Evolutionary conservation across 1,140 invertebrate species (phyloP).

Genomic region (Drosophila guanche): DNA sequence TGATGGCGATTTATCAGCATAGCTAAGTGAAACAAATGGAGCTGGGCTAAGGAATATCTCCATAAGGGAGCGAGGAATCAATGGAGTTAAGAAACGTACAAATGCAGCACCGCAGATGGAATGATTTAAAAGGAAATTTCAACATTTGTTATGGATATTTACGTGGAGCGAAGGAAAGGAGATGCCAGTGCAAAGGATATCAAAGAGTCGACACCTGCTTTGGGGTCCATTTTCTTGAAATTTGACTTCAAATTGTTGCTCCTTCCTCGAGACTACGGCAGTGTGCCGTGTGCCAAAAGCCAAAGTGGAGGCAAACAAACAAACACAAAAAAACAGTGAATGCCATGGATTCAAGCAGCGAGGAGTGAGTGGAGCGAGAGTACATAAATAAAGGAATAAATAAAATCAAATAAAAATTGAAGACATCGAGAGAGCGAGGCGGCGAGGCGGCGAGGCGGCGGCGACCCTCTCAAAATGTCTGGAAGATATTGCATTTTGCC

Average conservation of each 20-base stretch:
- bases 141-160: too few relatives aligned
- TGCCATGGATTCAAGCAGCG: slow-evolving; percentile 5
- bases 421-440: not conserved
- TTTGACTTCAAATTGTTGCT: slow-evolving; percentile 22
- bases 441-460: not conserved
- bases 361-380: slow-evolving; percentile 5
- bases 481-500: slow-evolving; percentile 12
- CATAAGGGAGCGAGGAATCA: too few relatives aligned
- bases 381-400: slow-evolving; percentile 50
- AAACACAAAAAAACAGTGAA: slow-evolving; percentile 26
- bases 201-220: not conserved
- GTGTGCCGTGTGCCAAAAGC: slow-evolving; percentile 33
- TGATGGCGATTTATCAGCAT: too few relatives aligned
- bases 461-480: not conserved
- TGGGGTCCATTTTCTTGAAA: too few relatives aligned
- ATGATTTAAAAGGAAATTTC: too few relatives aligned
- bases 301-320: slow-evolving; percentile 20
- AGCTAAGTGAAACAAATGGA: too few relatives aligned
- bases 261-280: not conserved
- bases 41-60: too few relatives aligned
- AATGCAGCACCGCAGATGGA: too few relatives aligned
- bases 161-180: not conserved
- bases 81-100: too few relatives aligned
- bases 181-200: not conserved
- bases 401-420: slow-evolving; percentile 46